Base-by-base conservation (phyloP, 1,140 invertebrate species). In the Achroia grisella region DNA sequence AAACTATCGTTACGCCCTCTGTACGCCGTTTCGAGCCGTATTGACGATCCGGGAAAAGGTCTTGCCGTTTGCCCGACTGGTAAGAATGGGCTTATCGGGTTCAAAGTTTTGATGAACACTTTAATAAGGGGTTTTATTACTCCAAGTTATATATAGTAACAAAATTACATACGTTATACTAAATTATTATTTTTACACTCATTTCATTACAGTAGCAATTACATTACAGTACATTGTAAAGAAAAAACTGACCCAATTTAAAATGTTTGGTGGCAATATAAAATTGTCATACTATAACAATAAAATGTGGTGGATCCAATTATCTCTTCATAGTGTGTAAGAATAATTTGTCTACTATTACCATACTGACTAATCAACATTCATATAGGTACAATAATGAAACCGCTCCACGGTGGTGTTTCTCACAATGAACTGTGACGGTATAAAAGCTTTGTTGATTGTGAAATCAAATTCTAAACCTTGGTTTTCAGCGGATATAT, bases 361-460 rank as follows among this genome's bases (percentile, higher is more conserved):
- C n/a, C n/a, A n/a, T n/a, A n/a, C n/a, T n/a, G n/a, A n/a, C n/a
- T n/a, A n/a, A n/a, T n/a, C n/a, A 23, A 23, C 2, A 3, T 23
- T 3, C 6, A 23, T 23, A 23, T 23, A 23, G 17, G 17, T 23
- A 23, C 17, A 23, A 23, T 23, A 23, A 23, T 23, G 17, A 23
- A 23, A 23, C 6, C 6, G 17, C 6, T 23, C 17, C 17, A 6
- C 6, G 17, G 2, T 2, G 17, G 6, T 23, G 6, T 23, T 67
- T 62, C 52, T 57, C 54, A 57, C 62, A 68, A 69, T 73, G 53
- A 66, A 72, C 70, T 71, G 62, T 71, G 71, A 71, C 63, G 66
- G 59, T 47, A 59, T 76, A 71, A 74, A 79, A 79, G 72, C 71
- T 69, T 78, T 72, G 68, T 71, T 68, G 59, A 59, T 70, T 71